Base-by-base conservation (phyloP, 2,888 invertebrate genomes). In the Sussaba pulchella region DNA sequence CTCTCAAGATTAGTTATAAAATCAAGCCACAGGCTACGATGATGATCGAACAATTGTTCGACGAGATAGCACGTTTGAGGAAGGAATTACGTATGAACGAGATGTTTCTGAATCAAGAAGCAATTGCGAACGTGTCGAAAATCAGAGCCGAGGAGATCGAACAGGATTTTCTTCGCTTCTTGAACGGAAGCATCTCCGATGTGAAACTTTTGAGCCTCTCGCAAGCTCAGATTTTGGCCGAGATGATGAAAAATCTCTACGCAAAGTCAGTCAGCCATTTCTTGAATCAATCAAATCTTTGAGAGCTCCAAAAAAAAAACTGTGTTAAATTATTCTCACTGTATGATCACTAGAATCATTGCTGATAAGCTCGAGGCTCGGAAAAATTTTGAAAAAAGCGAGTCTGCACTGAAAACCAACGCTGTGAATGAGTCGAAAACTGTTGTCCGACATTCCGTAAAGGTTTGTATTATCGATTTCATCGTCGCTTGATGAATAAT, bases 241-340 rank as follows among this genome's bases (percentile, higher is more conserved):
- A 89, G 72, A 86, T 89, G n/a, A 89, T 92, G 31, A 93, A 91
- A 85, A 86, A 89, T 17, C 81, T 91, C 21, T 91, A 88, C 61
- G 85, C 87, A 10, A 87, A 89, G 88, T 87, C 72, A 9, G 76
- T 50, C 39, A n/a, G 10, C 1, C n/a, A 2, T 50, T 19, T 19
- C 0, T 24, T n/a, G n/a, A 6, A 31, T 31, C 6, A 5, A 31
- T 31, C 31, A 31, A 31, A 19, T 52, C 52, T 41, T 69, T 19
- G n/a, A 39, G 9, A 6, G 10, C 10, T 14, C 10, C 9, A 1
- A 43, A 41, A 1, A 14, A 57, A 43, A 43, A 43, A 43, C 10
- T 43, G 26, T 24, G 31, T 41, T 17, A 10, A 59, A 17, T 3
- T 8, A 10, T 9, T 14, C 14, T 10, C 10, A 17, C 14, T 26